phyloP scores from a whole-genome alignment of 1,140 invertebrate genomes.

The Leptinotarsa lineolata region DNA sequence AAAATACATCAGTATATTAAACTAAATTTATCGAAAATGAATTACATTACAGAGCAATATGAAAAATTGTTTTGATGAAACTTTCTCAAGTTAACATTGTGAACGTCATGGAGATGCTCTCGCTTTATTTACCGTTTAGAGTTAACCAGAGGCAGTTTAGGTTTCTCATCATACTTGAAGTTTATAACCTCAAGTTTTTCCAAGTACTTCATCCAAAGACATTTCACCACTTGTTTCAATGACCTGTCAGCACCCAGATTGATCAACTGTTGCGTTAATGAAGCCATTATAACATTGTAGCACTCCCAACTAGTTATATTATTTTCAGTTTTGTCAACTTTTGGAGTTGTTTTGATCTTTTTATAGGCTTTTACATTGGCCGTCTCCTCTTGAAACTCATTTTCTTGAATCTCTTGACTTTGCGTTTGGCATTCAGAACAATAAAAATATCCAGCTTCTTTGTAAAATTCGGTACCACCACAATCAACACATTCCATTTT shows the following conservation, averaged over 20 bases:
- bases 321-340: constrained; percentile 32
- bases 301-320: constrained; percentile 69
- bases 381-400: constrained; percentile 47
- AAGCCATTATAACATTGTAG: constrained; percentile 67
- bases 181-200: constrained; percentile 63
- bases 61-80: no score
- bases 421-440: constrained; percentile 62
- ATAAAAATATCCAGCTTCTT: constrained; percentile 60
- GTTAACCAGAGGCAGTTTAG: constrained; percentile 61
- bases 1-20: constrained; percentile 14
- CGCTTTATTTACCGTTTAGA: constrained; percentile 55
- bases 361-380: constrained; percentile 26
- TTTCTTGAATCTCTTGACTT: constrained; percentile 57
- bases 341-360: constrained; percentile 32
- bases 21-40: no score
- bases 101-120: no score
- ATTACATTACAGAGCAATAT: no score
- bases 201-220: constrained; percentile 69
- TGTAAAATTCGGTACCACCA: constrained; percentile 57
- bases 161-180: constrained; percentile 54
- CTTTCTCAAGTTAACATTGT: no score
- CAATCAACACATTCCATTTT: constrained; percentile 55
- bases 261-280: constrained; percentile 65
- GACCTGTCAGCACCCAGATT: constrained; percentile 60
- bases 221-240: constrained; percentile 63